phyloP scores from a whole-genome alignment of 2,113 vertebrate genomes.

The Cyanoramphus novaezelandiae region DNA sequence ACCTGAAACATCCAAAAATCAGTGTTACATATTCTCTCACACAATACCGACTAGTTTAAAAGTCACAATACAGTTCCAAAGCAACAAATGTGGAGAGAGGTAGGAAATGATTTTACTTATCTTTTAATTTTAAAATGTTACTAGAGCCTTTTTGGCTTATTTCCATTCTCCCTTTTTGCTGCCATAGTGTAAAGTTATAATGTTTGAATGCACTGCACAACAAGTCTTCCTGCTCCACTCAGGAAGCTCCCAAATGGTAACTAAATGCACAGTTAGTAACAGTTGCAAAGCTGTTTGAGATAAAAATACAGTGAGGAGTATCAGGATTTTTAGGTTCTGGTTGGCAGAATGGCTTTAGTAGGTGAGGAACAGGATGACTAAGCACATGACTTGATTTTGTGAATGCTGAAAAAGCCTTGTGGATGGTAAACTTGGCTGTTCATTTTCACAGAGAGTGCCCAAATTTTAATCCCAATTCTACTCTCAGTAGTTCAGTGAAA shows the following conservation, averaged over 20 bases:
- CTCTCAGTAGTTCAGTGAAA: neutral
- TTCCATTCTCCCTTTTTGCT: neutral
- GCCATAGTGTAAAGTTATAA: neutral
- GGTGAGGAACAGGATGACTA: neutral
- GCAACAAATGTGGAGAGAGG: neutral
- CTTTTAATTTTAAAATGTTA: neutral
- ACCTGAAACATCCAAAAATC: neutral
- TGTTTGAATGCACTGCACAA: neutral
- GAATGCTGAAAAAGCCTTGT: neutral
- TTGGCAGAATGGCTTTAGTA: neutral
- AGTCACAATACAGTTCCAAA: neutral
- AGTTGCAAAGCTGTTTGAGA: neutral
- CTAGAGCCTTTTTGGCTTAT: neutral
- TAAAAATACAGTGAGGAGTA: neutral
- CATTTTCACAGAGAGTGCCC: neutral
- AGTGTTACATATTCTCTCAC: neutral
- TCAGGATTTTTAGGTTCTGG: neutral
- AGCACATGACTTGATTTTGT: neutral
- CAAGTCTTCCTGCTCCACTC: neutral
- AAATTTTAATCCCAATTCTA: neutral
- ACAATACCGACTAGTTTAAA: neutral
- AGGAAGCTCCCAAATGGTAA: neutral
- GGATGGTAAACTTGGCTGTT: neutral
- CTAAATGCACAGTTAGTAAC: neutral
- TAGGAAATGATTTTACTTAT: neutral